Conservation (phyloP, 2,888 invertebrate species). For the Neelides folsomi region DNA sequence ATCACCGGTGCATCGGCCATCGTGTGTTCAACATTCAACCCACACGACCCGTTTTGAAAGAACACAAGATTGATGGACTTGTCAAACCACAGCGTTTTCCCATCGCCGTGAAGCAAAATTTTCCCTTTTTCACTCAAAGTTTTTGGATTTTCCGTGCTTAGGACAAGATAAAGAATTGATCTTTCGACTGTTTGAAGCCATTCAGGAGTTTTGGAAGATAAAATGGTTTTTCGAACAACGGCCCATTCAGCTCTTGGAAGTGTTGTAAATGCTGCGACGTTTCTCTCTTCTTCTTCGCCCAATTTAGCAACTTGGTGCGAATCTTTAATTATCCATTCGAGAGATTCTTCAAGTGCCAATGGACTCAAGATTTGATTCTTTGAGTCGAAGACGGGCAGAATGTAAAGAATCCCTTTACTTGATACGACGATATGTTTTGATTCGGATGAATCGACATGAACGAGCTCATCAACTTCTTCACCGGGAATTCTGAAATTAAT, state of each 20-base stretch:
- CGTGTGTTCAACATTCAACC: conserved; percentile 42
- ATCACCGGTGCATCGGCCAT: conserved; percentile 39
- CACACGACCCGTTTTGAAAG: conserved; percentile 40
- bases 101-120: conserved; percentile 39
- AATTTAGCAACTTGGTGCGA: conserved; percentile 33
- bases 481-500: conserved; percentile 38
- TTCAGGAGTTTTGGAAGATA: conserved; percentile 37
- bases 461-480: conserved; percentile 38
- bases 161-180: conserved; percentile 38
- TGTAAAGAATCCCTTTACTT: conserved; percentile 39
- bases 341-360: conserved; percentile 37
- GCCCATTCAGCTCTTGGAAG: conserved; percentile 40
- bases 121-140: conserved; percentile 34
- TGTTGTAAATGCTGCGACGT: conserved; percentile 39
- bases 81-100: conserved; percentile 41
- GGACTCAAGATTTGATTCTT: conserved; percentile 38
- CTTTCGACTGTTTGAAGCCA: conserved; percentile 38
- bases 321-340: conserved; percentile 40
- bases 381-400: conserved; percentile 38
- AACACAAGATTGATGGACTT: conserved; percentile 39
- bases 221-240: conserved; percentile 36
- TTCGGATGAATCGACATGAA: conserved; percentile 37
- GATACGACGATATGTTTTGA: conserved; percentile 41
- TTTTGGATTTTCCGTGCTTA: conserved; percentile 34
- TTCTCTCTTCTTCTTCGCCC: conserved; percentile 35